A percentile compares a stretch with the other conserved stretches of the same genome.
Conservation (phyloP, 2,113 vertebrate species). For the Spea multiplicata region DNA sequence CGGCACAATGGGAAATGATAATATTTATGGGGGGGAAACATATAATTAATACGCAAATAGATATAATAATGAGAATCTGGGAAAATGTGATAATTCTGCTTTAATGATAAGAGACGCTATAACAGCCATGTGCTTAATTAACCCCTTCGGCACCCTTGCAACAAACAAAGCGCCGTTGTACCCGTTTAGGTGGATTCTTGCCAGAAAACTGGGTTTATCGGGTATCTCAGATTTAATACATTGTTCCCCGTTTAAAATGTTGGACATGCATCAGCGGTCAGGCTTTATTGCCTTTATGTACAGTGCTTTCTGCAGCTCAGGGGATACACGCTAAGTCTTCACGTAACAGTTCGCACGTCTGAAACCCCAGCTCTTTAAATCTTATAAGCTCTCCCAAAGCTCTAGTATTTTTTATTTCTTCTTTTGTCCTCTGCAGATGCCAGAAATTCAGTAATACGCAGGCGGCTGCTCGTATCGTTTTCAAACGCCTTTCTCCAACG, state of each 20-base stretch:
- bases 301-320: neutral
- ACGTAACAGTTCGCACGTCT: no score
- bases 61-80: no score
- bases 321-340: neutral
- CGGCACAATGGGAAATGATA: no score
- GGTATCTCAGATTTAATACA: neutral
- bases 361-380: neutral
- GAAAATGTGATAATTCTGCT: no score
- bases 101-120: no score
- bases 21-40: no score
- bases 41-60: no score
- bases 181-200: neutral
- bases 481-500: neutral
- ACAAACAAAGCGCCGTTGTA: neutral
- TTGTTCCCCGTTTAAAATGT: neutral
- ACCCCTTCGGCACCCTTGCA: neutral
- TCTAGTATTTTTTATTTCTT: neutral
- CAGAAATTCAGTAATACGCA: neutral
- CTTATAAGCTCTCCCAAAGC: neutral
- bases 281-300: neutral
- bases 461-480: neutral
- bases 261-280: neutral
- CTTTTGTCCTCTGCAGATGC: constrained; percentile 14
- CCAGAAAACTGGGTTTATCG: neutral
- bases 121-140: no score